Percentiles rank a stretch among this genome's conserved stretches.
Evolutionary conservation across 2,113 vertebrate genomes (phyloP).

Genomic region (Brienomyrus longianalis): DNA sequence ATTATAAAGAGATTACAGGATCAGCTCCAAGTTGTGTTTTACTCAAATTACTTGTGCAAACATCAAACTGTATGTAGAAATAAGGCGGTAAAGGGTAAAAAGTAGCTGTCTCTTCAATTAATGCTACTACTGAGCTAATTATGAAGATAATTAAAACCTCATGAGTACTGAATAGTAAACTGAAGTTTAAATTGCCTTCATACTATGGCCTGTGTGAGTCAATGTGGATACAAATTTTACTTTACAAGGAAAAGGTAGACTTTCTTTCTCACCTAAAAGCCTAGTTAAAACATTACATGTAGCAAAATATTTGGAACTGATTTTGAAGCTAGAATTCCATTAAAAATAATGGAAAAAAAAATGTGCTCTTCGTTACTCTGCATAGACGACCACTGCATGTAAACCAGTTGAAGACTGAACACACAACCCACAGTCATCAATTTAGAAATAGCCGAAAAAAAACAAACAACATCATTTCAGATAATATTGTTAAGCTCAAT

Average conservation of each 20-base stretch:
- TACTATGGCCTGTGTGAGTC: background rate
- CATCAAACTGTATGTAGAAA: background rate
- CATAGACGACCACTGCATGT: background rate
- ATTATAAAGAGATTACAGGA: background rate
- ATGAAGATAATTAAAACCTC: background rate
- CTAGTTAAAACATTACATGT: background rate
- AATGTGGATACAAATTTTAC: background rate
- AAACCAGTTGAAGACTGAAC: background rate
- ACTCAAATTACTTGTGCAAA: background rate
- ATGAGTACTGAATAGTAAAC: background rate
- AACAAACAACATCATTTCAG: background rate
- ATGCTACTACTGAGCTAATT: background rate
- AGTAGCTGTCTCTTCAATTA: background rate
- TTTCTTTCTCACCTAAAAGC: background rate
- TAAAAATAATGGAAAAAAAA: background rate
- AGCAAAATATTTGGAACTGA: background rate
- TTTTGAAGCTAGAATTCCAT: background rate
- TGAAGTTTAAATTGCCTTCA: background rate
- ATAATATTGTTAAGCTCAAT: background rate
- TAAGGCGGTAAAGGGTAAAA: background rate
- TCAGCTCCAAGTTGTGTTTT: background rate
- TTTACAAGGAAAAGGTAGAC: background rate
- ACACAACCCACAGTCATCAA: background rate
- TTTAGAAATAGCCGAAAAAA: background rate
- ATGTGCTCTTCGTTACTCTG: background rate